phyloP scores from a whole-genome alignment of 2,797 vertebrate genomes.

The Pagetopsis macropterus region DNA sequence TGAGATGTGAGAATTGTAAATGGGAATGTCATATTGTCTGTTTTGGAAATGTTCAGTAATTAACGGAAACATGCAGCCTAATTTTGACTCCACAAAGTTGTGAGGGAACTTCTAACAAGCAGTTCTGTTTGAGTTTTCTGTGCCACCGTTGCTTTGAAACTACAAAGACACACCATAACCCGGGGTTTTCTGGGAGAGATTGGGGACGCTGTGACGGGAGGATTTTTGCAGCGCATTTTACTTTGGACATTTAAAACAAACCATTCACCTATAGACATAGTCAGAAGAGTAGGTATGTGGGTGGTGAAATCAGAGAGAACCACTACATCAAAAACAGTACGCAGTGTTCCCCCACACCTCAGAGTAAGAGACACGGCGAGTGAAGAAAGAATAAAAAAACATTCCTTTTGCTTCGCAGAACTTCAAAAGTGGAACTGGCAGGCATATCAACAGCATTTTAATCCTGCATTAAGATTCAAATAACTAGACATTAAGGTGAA shows the following conservation, averaged over 20 bases:
- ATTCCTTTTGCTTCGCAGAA: background rate
- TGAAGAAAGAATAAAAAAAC: background rate
- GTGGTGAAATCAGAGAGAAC: conserved; percentile 22
- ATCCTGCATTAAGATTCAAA: conserved; percentile 16
- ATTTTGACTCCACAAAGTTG: background rate
- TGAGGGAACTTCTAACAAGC: background rate
- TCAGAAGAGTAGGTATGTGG: conserved; percentile 7
- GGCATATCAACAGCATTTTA: conserved; percentile 3
- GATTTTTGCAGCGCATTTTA: conserved; percentile 9
- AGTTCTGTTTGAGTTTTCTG: background rate
- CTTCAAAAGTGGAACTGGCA: background rate
- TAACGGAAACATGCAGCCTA: background rate
- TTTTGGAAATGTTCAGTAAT: background rate
- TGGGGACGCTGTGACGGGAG: background rate
- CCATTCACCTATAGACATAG: conserved; percentile 13
- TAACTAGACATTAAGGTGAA: conserved; percentile 16
- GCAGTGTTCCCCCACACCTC: conserved; percentile 26
- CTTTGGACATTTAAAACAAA: conserved; percentile 9
- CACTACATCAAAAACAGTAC: background rate
- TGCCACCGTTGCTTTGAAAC: background rate
- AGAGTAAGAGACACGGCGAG: background rate
- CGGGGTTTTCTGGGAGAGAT: background rate
- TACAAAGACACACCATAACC: background rate
- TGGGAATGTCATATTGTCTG: background rate
- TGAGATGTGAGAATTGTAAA: background rate